phyloP scores from a whole-genome alignment of 1,140 invertebrate species.

The Cotesia typhae region DNA sequence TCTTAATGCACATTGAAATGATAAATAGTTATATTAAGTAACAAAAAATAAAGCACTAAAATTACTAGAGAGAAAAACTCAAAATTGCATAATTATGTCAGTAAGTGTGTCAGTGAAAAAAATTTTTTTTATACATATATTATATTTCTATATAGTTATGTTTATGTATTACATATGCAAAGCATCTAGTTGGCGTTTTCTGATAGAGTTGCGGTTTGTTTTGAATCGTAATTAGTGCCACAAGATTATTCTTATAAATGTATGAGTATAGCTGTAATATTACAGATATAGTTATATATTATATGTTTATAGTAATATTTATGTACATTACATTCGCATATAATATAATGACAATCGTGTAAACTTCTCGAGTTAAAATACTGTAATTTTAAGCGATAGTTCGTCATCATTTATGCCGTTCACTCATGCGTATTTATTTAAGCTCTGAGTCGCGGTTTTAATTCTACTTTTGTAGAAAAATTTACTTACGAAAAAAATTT shows the following conservation, averaged over 20 bases:
- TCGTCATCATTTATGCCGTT: too few species aligned
- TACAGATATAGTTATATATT: constrained; percentile 14
- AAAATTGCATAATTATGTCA: neutral
- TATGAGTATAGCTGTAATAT: neutral
- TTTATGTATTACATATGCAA: constrained; percentile 9
- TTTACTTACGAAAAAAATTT: too few species aligned
- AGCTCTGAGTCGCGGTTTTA: too few species aligned
- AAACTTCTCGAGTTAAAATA: too few species aligned
- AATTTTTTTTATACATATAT: too few species aligned
- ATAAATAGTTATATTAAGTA: constrained; percentile 1
- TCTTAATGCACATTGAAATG: too few species aligned
- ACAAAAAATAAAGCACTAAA: neutral
- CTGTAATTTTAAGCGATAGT: too few species aligned
- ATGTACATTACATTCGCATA: constrained; percentile 6
- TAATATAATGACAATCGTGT: constrained; percentile 8
- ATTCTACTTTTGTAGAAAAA: too few species aligned
- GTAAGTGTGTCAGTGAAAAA: neutral
- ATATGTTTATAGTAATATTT: constrained; percentile 6
- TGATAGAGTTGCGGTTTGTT: constrained; percentile 26
- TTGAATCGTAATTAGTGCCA: constrained; percentile 32
- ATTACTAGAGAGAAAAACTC: neutral
- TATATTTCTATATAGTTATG: constrained; percentile 8
- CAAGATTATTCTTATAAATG: constrained; percentile 21
- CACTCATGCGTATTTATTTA: too few species aligned
- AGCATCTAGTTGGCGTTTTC: constrained; percentile 21